Conservation (phyloP, 2,113 vertebrate genomes). For the Psittacula cyanocephala region DNA sequence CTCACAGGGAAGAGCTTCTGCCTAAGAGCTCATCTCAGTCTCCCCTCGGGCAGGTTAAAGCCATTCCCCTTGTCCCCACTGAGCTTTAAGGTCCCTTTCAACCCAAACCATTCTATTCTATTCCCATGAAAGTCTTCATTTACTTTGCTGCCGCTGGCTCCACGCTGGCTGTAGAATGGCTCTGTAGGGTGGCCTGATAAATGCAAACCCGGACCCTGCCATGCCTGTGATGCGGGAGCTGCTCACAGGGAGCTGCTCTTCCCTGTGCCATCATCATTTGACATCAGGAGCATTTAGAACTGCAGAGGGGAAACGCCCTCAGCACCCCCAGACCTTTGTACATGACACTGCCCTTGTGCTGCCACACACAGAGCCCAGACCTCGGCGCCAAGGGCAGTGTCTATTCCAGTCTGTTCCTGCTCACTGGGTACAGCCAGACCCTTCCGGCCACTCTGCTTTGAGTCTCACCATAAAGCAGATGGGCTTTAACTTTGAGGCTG, state of each 20-base stretch:
- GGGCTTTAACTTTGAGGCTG: not conserved
- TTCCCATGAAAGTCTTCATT: not conserved
- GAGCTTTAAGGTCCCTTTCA: not conserved
- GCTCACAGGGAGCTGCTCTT: not conserved
- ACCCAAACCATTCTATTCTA: not conserved
- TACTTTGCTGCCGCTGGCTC: not conserved
- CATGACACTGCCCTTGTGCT: accelerated
- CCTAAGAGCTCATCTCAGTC: not conserved
- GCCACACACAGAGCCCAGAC: not conserved
- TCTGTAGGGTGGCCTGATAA: not conserved
- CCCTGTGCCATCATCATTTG: accelerated
- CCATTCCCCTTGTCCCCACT: not conserved
- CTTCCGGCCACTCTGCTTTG: not conserved
- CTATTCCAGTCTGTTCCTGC: not conserved
- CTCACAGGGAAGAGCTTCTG: not conserved
- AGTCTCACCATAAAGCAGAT: not conserved
- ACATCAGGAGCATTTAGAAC: not conserved
- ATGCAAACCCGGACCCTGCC: not conserved
- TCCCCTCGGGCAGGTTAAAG: not conserved
- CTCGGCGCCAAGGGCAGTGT: accelerated
- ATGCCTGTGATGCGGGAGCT: accelerated
- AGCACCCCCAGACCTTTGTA: accelerated
- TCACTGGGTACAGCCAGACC: accelerated
- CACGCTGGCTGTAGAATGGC: not conserved
- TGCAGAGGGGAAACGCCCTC: not conserved